Evolutionary conservation across 2,888 invertebrate species (phyloP).

Genomic region (Lapara coniferarum): DNA sequence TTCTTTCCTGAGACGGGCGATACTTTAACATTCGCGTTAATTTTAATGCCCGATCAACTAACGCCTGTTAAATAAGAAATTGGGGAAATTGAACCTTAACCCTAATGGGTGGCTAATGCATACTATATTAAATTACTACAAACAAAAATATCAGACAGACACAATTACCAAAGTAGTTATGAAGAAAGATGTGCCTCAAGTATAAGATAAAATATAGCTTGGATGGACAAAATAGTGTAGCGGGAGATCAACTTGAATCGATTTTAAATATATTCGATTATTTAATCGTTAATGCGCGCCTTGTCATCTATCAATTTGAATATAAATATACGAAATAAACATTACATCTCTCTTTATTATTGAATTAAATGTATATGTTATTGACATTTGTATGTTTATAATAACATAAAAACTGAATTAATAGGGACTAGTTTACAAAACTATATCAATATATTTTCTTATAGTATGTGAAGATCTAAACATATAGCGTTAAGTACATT

Average conservation of each 20-base stretch:
- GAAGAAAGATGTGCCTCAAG: too few relatives aligned
- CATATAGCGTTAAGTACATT: conserved; percentile 14
- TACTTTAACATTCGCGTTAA: too few relatives aligned
- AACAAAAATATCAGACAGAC: too few relatives aligned
- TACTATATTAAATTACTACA: too few relatives aligned
- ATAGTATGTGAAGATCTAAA: conserved; percentile 18
- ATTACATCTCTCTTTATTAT: conserved; percentile 9
- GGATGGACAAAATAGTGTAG: too few relatives aligned
- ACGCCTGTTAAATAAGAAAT: too few relatives aligned
- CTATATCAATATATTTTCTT: conserved; percentile 21
- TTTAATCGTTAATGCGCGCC: not conserved
- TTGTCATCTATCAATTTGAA: not conserved
- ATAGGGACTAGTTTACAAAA: conserved; percentile 22
- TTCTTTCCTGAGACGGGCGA: too few relatives aligned
- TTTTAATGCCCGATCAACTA: too few relatives aligned
- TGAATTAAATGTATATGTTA: not conserved
- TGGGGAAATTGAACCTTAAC: too few relatives aligned
- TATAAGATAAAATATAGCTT: too few relatives aligned
- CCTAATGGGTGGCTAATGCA: too few relatives aligned
- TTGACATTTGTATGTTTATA: not conserved
- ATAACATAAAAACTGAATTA: conserved; percentile 16
- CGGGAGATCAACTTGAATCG: not conserved
- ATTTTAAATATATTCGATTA: not conserved
- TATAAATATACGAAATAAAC: conserved; percentile 2
- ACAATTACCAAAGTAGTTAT: too few relatives aligned